A percentile compares a stretch with the other conserved stretches of the same genome.
phyloP scores from a whole-genome alignment of 1,140 invertebrate genomes.

The Rhyacophila brunnea region DNA sequence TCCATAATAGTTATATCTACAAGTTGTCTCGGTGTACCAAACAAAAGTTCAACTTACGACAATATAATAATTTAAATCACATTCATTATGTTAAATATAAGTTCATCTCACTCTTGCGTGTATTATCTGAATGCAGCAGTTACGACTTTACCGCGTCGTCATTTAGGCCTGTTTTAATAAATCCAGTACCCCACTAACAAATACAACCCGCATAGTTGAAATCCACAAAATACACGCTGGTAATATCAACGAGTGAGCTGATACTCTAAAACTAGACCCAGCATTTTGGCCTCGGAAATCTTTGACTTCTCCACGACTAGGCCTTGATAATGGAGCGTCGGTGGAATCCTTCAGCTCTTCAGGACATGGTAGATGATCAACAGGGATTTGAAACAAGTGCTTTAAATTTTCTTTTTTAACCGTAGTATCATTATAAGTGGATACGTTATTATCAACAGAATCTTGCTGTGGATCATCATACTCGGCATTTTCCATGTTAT shows the following conservation, averaged over 20 bases:
- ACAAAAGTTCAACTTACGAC: no score
- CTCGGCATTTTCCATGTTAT: slow-evolving; percentile 17
- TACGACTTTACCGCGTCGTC: no score
- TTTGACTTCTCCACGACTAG: slow-evolving; percentile 31
- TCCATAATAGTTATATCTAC: no score
- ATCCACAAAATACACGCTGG: slow-evolving; percentile 1
- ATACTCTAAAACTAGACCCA: neutral
- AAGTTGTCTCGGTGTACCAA: no score
- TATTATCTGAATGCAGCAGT: no score
- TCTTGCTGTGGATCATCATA: slow-evolving; percentile 30
- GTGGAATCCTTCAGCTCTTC: slow-evolving; percentile 53
- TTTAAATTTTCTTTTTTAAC: slow-evolving; percentile 22
- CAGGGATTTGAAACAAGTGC: slow-evolving; percentile 55
- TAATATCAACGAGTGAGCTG: neutral
- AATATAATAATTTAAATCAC: no score
- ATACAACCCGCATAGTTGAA: no score
- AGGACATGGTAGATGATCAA: slow-evolving; percentile 59
- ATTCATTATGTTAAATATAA: no score
- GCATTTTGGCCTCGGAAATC: slow-evolving; percentile 24
- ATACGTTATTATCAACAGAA: neutral
- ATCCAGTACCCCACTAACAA: no score
- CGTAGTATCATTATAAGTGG: slow-evolving; percentile 16
- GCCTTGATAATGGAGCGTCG: slow-evolving; percentile 46
- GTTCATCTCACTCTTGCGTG: no score
- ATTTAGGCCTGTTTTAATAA: no score